These are phyloP conservation scores for Brevimyrus niger DNA, from an alignment of 2,113 vertebrate species.

Conservation along the genomic window DNA sequence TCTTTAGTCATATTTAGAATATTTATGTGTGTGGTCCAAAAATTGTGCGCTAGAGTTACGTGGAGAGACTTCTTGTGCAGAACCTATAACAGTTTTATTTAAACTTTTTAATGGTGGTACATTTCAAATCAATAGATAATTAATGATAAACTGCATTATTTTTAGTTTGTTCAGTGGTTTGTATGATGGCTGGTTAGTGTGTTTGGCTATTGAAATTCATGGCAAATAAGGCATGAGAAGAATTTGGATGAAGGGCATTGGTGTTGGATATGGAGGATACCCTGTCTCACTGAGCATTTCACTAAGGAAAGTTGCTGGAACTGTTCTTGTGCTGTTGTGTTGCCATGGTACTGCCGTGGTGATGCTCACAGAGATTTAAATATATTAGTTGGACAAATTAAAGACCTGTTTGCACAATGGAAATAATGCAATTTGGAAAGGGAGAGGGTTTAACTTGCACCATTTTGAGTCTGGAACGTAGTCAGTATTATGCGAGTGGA, in stretches of 20 bases:
- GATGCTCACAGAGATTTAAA: not conserved
- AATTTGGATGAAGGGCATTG: not conserved
- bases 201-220: not conserved
- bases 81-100: not conserved
- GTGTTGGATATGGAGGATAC: not conserved
- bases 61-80: not conserved
- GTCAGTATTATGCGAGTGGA: not conserved
- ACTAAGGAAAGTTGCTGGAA: not conserved
- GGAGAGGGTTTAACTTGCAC: not conserved
- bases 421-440: not conserved
- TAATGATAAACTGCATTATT: not conserved
- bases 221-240: not conserved
- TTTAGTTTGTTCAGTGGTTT: not conserved
- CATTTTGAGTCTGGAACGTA: not conserved
- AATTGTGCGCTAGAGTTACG: not conserved
- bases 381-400: not conserved
- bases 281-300: not conserved
- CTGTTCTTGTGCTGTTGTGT: not conserved
- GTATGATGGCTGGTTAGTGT: not conserved
- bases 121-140: not conserved
- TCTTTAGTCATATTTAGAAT: not conserved
- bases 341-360: not conserved
- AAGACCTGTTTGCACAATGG: not conserved
- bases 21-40: not conserved
- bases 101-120: not conserved